Evolutionary conservation across 2,888 invertebrate genomes (phyloP).

Genomic region (Pandemis corylana): DNA sequence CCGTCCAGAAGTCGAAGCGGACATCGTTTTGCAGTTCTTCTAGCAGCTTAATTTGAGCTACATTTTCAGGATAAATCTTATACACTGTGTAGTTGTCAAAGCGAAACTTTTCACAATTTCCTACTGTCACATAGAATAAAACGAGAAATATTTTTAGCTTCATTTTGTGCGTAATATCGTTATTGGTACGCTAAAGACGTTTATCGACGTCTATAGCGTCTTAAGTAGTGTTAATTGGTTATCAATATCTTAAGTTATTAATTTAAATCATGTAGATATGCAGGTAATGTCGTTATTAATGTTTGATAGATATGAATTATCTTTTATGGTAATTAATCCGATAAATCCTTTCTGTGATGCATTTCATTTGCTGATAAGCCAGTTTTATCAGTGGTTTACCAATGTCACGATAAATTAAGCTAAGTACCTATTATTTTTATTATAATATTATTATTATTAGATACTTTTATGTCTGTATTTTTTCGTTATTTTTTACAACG

Average conservation of each 20-base stretch:
- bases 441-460: neutral
- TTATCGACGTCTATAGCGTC: neutral
- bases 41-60: constrained; percentile 78
- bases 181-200: constrained; percentile 9
- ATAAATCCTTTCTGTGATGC: neutral
- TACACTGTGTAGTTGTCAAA: constrained; percentile 81
- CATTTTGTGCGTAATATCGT: constrained; percentile 10
- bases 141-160: neutral
- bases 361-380: neutral
- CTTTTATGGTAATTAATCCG: neutral
- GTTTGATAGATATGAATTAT: neutral
- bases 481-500: neutral
- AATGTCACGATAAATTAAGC: neutral
- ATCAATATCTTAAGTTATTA: neutral
- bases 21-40: constrained; percentile 72
- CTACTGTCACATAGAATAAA: constrained; percentile 11
- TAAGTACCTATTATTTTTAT: too few species aligned
- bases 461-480: neutral
- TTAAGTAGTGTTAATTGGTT: constrained; percentile 6
- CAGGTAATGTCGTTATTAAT: neutral
- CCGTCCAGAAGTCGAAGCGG: constrained; percentile 78
- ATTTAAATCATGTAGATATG: neutral
- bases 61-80: constrained; percentile 79
- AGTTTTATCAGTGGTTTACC: neutral
- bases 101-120: constrained; percentile 58